phyloP scores from a whole-genome alignment of 1,140 invertebrate species.

The Neodiprion virginianus region DNA sequence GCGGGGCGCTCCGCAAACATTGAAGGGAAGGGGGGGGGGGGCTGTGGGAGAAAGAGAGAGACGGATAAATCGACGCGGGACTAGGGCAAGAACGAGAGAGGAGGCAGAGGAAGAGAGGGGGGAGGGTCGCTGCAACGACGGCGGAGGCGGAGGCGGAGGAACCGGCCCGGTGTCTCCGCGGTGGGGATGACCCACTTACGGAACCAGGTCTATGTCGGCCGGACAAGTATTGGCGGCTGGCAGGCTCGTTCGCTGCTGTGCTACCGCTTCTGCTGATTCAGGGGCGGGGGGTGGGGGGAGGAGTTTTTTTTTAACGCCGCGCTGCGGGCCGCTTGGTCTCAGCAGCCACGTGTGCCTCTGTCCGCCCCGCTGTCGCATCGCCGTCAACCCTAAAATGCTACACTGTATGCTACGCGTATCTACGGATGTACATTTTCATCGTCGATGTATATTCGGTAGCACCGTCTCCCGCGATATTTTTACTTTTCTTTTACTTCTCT shows the following conservation, averaged over 20 bases:
- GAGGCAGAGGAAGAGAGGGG: not conserved
- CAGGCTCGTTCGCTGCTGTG: not conserved
- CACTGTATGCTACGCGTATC: too few species aligned
- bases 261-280: too few species aligned
- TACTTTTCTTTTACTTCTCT: not conserved
- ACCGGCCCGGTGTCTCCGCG: constrained; percentile 52
- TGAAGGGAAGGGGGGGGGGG: constrained; percentile 51
- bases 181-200: constrained; percentile 73
- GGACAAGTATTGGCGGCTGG: constrained; percentile 57
- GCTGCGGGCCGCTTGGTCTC: not conserved
- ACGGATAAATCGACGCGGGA: not conserved
- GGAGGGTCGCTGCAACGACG: constrained; percentile 68
- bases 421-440: not conserved
- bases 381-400: not conserved
- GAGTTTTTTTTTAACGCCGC: not conserved
- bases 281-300: too few species aligned
- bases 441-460: constrained; percentile 24
- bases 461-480: constrained; percentile 19
- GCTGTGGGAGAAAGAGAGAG: constrained; percentile 23
- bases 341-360: not conserved
- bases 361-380: constrained; percentile 21
- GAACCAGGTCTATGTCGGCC: constrained; percentile 64
- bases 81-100: too few species aligned
- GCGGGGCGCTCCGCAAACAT: constrained; percentile 26
- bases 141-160: constrained; percentile 25